Conservation (phyloP, 2,797 vertebrate species). For the Tokudaia muenninki region DNA sequence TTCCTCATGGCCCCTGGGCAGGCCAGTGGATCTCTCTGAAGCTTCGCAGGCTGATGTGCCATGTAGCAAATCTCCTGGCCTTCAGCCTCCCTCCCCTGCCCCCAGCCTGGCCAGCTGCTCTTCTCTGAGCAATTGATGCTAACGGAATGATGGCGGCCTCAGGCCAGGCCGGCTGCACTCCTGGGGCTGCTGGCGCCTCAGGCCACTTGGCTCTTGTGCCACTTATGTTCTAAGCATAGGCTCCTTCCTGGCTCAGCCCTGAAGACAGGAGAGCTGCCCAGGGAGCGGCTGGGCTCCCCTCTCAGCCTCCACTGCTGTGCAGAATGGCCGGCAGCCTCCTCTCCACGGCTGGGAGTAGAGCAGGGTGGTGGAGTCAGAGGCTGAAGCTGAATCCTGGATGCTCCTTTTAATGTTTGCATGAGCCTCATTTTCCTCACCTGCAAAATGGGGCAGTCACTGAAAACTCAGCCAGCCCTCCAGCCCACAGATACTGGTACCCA, state of each 20-base stretch:
- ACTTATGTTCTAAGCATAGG: constrained; percentile 48
- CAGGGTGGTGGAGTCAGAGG: not conserved
- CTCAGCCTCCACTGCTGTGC: not conserved
- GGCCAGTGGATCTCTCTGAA: not conserved
- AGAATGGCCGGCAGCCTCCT: not conserved
- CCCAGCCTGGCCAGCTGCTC: constrained; percentile 59
- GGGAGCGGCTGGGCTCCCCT: not conserved
- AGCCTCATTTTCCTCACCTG: constrained; percentile 35
- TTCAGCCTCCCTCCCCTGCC: not conserved
- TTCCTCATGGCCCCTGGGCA: not conserved
- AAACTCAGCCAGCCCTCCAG: not conserved
- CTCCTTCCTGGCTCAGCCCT: constrained; percentile 50
- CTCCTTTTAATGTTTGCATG: not conserved
- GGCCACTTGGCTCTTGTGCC: constrained; percentile 64
- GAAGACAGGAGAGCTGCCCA: constrained; percentile 16
- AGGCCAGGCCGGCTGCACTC: constrained; percentile 78
- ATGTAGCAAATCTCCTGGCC: not conserved
- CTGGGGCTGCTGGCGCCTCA: constrained; percentile 80
- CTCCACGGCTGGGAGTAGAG: not conserved
- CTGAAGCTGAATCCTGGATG: not conserved
- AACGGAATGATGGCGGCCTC: constrained; percentile 72
- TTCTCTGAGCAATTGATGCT: constrained; percentile 65
- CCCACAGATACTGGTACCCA: not conserved
- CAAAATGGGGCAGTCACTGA: not conserved
- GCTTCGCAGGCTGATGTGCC: not conserved